These are phyloP conservation scores for Bombus waltoni DNA, from an alignment of 1,140 invertebrate species.

Conservation along the genomic window DNA sequence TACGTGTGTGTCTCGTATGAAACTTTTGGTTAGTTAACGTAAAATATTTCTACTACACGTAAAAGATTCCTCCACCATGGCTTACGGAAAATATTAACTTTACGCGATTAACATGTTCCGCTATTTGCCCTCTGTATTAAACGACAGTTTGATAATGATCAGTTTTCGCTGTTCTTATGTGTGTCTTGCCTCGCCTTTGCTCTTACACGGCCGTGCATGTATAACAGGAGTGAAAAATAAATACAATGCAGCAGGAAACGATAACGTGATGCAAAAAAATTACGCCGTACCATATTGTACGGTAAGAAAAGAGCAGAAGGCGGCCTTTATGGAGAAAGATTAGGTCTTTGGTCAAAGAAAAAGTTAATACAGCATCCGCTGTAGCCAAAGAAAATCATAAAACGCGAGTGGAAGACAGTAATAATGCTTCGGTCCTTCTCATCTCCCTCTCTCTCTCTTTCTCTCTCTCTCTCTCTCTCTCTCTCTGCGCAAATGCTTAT, in stretches of 20 bases:
- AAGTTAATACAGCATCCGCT: slow-evolving; percentile 12
- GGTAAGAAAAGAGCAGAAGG: background rate
- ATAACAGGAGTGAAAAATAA: background rate
- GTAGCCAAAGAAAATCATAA: background rate
- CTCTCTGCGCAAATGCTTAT: background rate
- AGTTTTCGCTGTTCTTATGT: background rate
- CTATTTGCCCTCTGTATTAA: background rate
- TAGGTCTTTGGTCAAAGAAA: background rate
- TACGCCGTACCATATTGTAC: background rate
- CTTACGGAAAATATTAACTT: background rate
- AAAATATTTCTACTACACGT: background rate
- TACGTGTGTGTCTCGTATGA: background rate
- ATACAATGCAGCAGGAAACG: background rate
- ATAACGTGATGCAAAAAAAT: background rate
- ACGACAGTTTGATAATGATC: background rate
- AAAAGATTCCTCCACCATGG: background rate
- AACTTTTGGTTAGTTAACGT: slow-evolving; percentile 3
- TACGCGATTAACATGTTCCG: background rate
- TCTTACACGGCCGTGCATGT: background rate
- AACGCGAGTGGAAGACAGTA: background rate
- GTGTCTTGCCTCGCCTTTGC: background rate
- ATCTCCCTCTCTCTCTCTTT: background rate
- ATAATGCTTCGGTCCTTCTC: background rate
- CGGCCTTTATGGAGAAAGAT: background rate
- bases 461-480: background rate